Percentiles rank a stretch among this genome's conserved stretches.
Evolutionary conservation across 2,113 vertebrate genomes (phyloP).

Genomic region (Gyps fulvus): DNA sequence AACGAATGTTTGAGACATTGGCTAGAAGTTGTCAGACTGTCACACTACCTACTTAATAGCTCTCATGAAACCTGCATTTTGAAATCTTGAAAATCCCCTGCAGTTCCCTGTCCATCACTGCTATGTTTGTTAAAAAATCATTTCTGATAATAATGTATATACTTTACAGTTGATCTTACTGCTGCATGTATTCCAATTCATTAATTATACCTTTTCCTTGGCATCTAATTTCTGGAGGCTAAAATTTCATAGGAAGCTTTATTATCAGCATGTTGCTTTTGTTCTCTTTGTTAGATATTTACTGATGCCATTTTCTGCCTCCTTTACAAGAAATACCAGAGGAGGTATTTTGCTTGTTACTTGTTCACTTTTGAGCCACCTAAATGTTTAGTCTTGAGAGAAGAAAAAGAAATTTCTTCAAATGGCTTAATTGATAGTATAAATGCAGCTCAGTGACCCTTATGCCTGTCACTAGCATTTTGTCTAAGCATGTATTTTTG

Average conservation of each 20-base stretch:
- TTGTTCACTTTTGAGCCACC: neutral
- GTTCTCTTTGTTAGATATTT: neutral
- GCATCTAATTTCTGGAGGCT: neutral
- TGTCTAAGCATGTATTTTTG: constrained; percentile 4
- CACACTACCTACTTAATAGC: neutral
- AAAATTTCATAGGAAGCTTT: neutral
- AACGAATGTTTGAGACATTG: too few relatives aligned
- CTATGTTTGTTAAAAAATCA: neutral
- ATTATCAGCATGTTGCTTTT: neutral
- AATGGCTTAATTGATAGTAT: neutral
- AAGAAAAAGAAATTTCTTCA: neutral
- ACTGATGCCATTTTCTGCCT: neutral
- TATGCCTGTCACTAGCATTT: neutral
- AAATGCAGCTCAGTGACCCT: neutral
- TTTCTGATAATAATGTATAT: constrained; percentile 25
- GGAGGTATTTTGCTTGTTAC: neutral
- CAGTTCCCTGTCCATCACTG: neutral
- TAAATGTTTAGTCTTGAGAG: neutral
- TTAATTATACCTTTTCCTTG: neutral
- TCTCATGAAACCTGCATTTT: neutral
- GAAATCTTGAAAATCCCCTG: neutral
- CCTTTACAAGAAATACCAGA: neutral
- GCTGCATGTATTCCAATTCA: neutral
- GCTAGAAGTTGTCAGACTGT: too few relatives aligned
- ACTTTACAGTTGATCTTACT: neutral